These are phyloP conservation scores for Frieseomelitta varia DNA, from an alignment of 1,140 invertebrate genomes.

Conservation along the genomic window DNA sequence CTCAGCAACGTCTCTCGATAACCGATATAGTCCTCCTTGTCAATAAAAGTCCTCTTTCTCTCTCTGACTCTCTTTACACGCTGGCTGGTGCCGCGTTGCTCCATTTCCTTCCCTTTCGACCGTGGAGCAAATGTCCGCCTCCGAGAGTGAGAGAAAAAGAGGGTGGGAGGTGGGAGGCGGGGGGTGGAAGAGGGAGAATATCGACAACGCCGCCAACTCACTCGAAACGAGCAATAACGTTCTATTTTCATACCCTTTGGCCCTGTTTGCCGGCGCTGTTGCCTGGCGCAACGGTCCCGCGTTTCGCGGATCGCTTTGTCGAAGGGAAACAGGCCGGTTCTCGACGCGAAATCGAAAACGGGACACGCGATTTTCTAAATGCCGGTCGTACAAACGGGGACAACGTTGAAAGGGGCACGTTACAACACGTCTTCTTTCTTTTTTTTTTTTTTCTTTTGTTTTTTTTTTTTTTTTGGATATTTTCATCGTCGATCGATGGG, in stretches of 20 bases:
- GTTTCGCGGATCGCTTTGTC: background rate
- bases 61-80: background rate
- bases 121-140: slow-evolving; percentile 35
- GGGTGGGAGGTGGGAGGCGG: too few species aligned
- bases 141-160: background rate
- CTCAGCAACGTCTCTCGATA: slow-evolving; percentile 42
- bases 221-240: slow-evolving; percentile 51
- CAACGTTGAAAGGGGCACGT: background rate
- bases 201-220: slow-evolving; percentile 33
- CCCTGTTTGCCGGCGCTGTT: background rate
- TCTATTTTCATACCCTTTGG: slow-evolving; percentile 51
- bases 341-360: background rate
- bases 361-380: slow-evolving; percentile 8
- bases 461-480: background rate
- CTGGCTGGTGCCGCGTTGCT: slow-evolving; percentile 4
- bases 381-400: background rate
- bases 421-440: background rate
- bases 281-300: background rate
- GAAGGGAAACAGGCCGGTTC: too few species aligned
- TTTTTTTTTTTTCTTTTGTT: background rate
- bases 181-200: slow-evolving; percentile 32
- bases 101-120: slow-evolving; percentile 37
- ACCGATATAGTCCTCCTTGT: slow-evolving; percentile 53
- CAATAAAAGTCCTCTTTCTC: slow-evolving; percentile 16
- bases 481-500: background rate